Conservation (phyloP, 2,113 vertebrate species). For the Clarias macrocephalus region DNA sequence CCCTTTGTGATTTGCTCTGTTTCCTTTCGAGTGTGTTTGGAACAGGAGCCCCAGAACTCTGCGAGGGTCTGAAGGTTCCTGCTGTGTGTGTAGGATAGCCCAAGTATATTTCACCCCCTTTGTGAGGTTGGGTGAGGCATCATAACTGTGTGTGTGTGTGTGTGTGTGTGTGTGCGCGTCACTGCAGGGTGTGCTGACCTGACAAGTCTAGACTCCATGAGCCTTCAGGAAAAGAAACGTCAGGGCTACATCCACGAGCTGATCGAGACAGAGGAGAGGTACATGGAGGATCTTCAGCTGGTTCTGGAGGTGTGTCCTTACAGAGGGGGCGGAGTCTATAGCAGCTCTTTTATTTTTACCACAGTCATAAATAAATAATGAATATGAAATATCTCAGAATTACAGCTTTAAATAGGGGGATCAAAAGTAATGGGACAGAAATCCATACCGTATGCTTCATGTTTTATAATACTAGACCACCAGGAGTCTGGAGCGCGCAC, state of each 20-base stretch:
- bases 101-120: not conserved
- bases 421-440: not conserved
- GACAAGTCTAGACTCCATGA: constrained; percentile 85
- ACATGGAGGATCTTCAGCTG: constrained; percentile 88
- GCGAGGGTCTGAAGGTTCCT: not conserved
- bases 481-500: not conserved
- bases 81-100: not conserved
- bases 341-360: not conserved
- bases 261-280: constrained; percentile 89
- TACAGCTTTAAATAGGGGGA: not conserved
- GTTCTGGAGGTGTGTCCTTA: constrained; percentile 81
- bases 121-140: not conserved
- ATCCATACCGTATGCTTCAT: no score
- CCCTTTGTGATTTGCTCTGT: constrained; percentile 16
- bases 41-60: constrained; percentile 5
- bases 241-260: constrained; percentile 96
- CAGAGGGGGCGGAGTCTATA: not conserved
- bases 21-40: constrained; percentile 39
- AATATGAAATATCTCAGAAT: not conserved
- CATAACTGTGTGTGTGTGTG: constrained; percentile 9
- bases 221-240: constrained; percentile 88
- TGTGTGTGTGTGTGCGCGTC: constrained; percentile 3
- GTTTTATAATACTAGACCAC: not conserved
- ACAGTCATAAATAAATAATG: not conserved
- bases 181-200: constrained; percentile 88